Conservation (phyloP, 2,888 invertebrate species). For the Polylopha cassiicola region DNA sequence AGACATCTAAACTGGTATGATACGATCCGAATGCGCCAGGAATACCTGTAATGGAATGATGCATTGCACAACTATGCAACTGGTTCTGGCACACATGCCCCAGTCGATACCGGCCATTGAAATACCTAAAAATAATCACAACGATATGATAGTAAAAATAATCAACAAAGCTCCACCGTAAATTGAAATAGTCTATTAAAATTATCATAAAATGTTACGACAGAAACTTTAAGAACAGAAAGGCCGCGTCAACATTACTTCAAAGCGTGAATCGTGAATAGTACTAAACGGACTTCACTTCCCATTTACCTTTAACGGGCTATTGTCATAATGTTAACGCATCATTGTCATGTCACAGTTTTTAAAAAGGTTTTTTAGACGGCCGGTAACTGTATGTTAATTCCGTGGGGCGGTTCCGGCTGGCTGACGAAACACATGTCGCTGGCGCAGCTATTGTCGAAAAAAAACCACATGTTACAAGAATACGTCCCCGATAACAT, state of each 20-base stretch:
- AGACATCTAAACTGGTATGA: conserved; percentile 10
- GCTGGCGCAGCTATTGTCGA: conserved; percentile 55
- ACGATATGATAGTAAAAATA: too few relatives aligned
- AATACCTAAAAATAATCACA: conserved; percentile 15
- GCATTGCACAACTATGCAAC: conserved; percentile 19
- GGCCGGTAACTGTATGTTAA: conserved; percentile 63
- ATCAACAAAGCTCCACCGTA: too few relatives aligned
- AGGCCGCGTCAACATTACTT: conserved; percentile 24
- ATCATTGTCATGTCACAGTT: conserved; percentile 68
- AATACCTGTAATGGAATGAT: conserved; percentile 21
- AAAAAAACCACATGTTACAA: conserved; percentile 49
- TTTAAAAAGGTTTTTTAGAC: conserved; percentile 54
- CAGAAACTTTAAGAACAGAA: conserved; percentile 12
- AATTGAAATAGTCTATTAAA: conserved; percentile 3
- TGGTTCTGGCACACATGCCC: conserved; percentile 17
- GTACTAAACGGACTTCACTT: conserved; percentile 46
- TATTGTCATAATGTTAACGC: conserved; percentile 67
- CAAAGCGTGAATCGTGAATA: conserved; percentile 31
- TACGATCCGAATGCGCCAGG: conserved; percentile 10
- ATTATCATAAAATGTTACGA: conserved; percentile 3
- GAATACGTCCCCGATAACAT: conserved; percentile 47
- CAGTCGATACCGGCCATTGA: conserved; percentile 11
- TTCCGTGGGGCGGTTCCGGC: conserved; percentile 55
- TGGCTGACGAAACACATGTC: conserved; percentile 68
- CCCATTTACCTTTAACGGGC: conserved; percentile 57